Conservation (phyloP, 2,888 invertebrate genomes). For the Hoplodrina ambigua region DNA sequence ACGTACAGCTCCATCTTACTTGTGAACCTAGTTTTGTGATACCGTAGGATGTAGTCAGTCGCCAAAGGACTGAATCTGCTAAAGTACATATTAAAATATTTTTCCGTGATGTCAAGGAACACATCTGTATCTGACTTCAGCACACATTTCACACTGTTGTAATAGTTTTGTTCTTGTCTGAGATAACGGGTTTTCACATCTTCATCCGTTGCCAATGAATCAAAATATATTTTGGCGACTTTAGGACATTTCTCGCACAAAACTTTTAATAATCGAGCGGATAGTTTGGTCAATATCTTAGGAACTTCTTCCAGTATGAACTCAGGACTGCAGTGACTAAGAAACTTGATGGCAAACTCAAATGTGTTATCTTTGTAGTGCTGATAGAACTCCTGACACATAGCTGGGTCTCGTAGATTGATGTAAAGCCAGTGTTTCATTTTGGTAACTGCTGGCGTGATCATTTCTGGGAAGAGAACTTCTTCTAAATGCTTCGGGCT, state of each 20-base stretch:
- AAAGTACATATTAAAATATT: conserved; percentile 65
- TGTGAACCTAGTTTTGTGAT: conserved; percentile 70
- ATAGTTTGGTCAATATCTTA: conserved; percentile 71
- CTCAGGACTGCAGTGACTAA: conserved; percentile 70
- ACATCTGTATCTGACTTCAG: conserved; percentile 72
- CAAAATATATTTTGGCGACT: conserved; percentile 73
- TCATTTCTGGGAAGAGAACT: conserved; percentile 77
- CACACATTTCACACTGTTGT: conserved; percentile 68
- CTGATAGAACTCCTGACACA: conserved; percentile 75
- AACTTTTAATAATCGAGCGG: conserved; percentile 72
- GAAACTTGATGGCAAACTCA: conserved; percentile 70
- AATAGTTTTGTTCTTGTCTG: conserved; percentile 60
- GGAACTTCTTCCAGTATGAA: conserved; percentile 69
- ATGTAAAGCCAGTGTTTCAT: conserved; percentile 76
- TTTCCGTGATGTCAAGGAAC: conserved; percentile 75
- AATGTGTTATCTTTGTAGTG: conserved; percentile 70
- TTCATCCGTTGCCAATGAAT: conserved; percentile 64
- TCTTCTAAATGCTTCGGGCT: conserved; percentile 76
- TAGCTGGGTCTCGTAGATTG: conserved; percentile 60
- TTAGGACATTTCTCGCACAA: conserved; percentile 73
- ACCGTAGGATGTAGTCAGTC: conserved; percentile 72
- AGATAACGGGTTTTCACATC: conserved; percentile 63
- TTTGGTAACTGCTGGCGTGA: conserved; percentile 70
- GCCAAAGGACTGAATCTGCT: conserved; percentile 61
- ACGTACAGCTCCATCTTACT: conserved; percentile 76